These are phyloP conservation scores for Esperia sulphurella DNA, from an alignment of 2,888 invertebrate species.

Conservation along the genomic window DNA sequence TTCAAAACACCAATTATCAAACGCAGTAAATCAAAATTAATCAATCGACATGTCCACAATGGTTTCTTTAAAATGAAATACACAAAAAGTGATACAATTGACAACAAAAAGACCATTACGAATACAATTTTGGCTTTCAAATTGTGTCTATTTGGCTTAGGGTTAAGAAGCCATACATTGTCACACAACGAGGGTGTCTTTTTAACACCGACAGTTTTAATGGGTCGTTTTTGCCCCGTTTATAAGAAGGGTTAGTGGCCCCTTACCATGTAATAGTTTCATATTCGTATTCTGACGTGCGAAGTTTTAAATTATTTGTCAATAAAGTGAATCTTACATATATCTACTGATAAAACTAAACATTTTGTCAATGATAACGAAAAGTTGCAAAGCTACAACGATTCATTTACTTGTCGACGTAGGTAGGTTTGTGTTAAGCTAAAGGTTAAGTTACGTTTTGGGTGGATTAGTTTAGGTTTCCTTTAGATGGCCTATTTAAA, in stretches of 20 bases:
- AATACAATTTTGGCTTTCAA: slow-evolving; percentile 67
- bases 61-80: slow-evolving; percentile 23
- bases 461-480: too few relatives aligned
- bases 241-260: slow-evolving; percentile 58
- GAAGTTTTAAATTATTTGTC: neutral
- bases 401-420: too few relatives aligned
- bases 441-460: too few relatives aligned
- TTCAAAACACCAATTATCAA: neutral
- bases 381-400: too few relatives aligned
- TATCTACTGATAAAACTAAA: too few relatives aligned
- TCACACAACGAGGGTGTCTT: slow-evolving; percentile 67
- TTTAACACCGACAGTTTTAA: slow-evolving; percentile 70
- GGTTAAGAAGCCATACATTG: slow-evolving; percentile 71
- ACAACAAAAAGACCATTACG: slow-evolving; percentile 56
- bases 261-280: slow-evolving; percentile 16
- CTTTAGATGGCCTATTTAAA: too few relatives aligned
- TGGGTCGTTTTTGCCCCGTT: slow-evolving; percentile 47
- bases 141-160: slow-evolving; percentile 63
- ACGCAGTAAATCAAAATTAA: slow-evolving; percentile 7
- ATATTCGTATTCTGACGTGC: slow-evolving; percentile 8
- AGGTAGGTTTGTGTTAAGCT: too few relatives aligned
- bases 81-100: slow-evolving; percentile 37
- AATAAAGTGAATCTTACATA: neutral
- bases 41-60: slow-evolving; percentile 13
- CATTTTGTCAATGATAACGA: too few relatives aligned